phyloP scores from a whole-genome alignment of 2,113 vertebrate species.

The Oryzias celebensis region DNA sequence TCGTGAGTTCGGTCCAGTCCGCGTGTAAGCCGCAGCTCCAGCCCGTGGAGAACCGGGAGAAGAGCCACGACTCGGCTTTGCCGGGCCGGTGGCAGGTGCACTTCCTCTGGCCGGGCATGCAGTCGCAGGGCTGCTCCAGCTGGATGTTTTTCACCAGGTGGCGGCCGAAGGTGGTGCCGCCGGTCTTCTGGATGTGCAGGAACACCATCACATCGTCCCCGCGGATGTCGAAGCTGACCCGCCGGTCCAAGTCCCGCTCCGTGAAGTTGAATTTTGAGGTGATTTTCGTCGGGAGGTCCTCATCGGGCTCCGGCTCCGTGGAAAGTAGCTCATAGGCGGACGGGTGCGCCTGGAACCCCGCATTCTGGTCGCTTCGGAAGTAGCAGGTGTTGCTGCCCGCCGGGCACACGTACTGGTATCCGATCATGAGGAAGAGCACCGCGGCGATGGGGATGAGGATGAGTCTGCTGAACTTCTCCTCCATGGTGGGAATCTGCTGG shows the following conservation, averaged over 20 bases:
- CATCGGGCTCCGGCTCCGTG: constrained; percentile 72
- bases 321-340: constrained; percentile 35
- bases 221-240: constrained; percentile 85
- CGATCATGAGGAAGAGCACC: constrained; percentile 85
- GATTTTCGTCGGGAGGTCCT: constrained; percentile 71
- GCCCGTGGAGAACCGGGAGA: constrained; percentile 89
- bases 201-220: constrained; percentile 94
- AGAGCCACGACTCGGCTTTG: constrained; percentile 89
- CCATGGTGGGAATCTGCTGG: constrained; percentile 76
- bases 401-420: constrained; percentile 89
- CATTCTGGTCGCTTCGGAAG: constrained; percentile 62
- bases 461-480: constrained; percentile 89
- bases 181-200: constrained; percentile 95
- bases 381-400: constrained; percentile 73
- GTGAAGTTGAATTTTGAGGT: constrained; percentile 83
- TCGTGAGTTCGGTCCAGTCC: constrained; percentile 90
- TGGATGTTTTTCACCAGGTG: constrained; percentile 94
- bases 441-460: constrained; percentile 85
- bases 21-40: constrained; percentile 91
- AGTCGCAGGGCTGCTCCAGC: constrained; percentile 91
- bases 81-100: constrained; percentile 92
- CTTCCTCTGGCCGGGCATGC: constrained; percentile 90
- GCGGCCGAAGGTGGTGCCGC: constrained; percentile 91
- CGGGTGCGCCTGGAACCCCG: constrained; percentile 42
- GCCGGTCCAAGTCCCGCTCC: constrained; percentile 82